phyloP scores from a whole-genome alignment of 53 echinoderm and acorn worm species.

The Henricia sp. region DNA sequence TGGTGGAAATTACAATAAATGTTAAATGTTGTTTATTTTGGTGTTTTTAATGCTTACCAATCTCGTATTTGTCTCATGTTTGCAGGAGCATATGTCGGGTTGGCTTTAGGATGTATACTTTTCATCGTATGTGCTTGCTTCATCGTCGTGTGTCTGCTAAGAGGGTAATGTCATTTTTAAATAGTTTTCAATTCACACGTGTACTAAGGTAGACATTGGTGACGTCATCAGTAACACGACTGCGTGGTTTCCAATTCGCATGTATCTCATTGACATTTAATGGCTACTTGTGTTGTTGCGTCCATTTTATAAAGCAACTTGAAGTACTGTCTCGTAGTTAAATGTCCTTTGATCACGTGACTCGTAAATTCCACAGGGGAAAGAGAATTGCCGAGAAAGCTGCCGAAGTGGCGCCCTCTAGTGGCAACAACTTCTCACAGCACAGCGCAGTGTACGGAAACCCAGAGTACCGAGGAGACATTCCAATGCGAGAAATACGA shows the following conservation, averaged over 20 bases:
- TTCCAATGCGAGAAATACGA: not conserved
- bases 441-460: not conserved
- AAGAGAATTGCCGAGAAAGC: not conserved
- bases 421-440: not conserved
- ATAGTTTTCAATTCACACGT: not conserved
- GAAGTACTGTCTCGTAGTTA: not conserved
- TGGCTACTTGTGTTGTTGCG: no score
- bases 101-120: conserved; percentile 8
- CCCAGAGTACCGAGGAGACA: not conserved
- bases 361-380: not conserved
- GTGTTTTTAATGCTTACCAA: no score
- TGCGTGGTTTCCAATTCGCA: not conserved
- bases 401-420: not conserved
- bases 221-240: not conserved
- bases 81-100: not conserved
- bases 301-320: not conserved
- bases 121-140: conserved; percentile 2
- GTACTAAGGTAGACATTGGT: no score
- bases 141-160: not conserved
- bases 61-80: not conserved
- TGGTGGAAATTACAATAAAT: no score
- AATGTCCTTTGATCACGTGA: not conserved
- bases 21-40: no score
- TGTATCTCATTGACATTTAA: no score
- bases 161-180: not conserved